Percentiles rank a stretch among this genome's conserved stretches.
These are phyloP conservation scores for Rhagium mordax DNA, from an alignment of 2,888 invertebrate species.

Conservation along the genomic window DNA sequence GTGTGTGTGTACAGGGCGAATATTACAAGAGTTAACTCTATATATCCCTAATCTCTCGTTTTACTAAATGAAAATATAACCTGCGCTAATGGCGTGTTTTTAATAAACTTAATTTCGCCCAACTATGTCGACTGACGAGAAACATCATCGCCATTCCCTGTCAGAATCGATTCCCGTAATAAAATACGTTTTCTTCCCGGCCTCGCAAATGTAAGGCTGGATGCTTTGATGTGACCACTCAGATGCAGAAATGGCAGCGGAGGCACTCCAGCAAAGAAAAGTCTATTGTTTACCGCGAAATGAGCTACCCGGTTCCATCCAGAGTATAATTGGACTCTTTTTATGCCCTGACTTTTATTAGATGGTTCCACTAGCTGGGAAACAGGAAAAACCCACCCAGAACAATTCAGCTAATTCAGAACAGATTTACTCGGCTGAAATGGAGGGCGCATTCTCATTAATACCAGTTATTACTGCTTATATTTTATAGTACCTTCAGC, in stretches of 20 bases:
- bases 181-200: slow-evolving; percentile 9
- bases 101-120: background rate
- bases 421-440: slow-evolving; percentile 53
- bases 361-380: slow-evolving; percentile 41
- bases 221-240: slow-evolving; percentile 45
- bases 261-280: slow-evolving; percentile 38
- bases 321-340: slow-evolving; percentile 50
- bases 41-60: too few species aligned
- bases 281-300: slow-evolving; percentile 49
- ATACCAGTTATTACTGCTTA: slow-evolving; percentile 54
- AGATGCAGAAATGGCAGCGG: slow-evolving; percentile 40
- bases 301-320: slow-evolving; percentile 46
- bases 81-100: background rate
- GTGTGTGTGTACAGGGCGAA: background rate
- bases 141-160: background rate
- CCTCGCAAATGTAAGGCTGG: background rate
- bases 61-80: too few species aligned
- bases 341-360: slow-evolving; percentile 53
- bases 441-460: slow-evolving; percentile 48
- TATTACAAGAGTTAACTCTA: too few species aligned
- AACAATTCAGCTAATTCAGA: slow-evolving; percentile 53
- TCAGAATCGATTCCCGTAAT: slow-evolving; percentile 16
- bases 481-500: slow-evolving; percentile 50
- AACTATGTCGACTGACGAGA: background rate
- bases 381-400: slow-evolving; percentile 46